Percentiles rank a stretch among this genome's conserved stretches.
Conservation (phyloP, 2,888 invertebrate species). For the Bombyx huttoni region DNA sequence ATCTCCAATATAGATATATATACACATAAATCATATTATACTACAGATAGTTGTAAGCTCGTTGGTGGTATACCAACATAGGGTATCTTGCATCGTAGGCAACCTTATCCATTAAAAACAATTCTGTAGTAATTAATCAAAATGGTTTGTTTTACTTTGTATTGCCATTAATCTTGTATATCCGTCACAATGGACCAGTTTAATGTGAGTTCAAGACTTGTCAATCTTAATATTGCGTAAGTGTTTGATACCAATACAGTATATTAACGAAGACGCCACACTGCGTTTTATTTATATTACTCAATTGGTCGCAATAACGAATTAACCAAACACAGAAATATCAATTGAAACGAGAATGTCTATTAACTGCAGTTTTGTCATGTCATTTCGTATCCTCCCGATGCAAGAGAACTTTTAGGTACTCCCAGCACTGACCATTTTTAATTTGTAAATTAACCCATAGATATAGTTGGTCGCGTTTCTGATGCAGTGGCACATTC, state of each 20-base stretch:
- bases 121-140: background rate
- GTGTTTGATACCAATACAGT: constrained; percentile 14
- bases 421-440: too few relatives aligned
- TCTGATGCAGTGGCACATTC: too few relatives aligned
- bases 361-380: too few relatives aligned
- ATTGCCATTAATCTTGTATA: background rate
- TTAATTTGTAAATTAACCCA: too few relatives aligned
- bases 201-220: background rate
- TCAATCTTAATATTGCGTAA: background rate
- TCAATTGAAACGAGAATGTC: background rate
- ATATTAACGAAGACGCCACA: background rate
- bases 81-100: constrained; percentile 4
- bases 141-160: background rate
- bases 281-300: background rate
- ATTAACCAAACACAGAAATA: background rate
- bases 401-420: too few relatives aligned
- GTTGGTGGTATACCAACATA: background rate
- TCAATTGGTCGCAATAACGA: background rate
- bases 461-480: too few relatives aligned
- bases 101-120: background rate
- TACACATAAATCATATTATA: too few relatives aligned
- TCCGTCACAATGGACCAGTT: background rate
- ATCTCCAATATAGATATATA: too few relatives aligned
- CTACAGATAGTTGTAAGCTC: too few relatives aligned
- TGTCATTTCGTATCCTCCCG: too few relatives aligned